Evolutionary conservation across 2,888 invertebrate species (phyloP).

Genomic region (Diplolepis rosae): DNA sequence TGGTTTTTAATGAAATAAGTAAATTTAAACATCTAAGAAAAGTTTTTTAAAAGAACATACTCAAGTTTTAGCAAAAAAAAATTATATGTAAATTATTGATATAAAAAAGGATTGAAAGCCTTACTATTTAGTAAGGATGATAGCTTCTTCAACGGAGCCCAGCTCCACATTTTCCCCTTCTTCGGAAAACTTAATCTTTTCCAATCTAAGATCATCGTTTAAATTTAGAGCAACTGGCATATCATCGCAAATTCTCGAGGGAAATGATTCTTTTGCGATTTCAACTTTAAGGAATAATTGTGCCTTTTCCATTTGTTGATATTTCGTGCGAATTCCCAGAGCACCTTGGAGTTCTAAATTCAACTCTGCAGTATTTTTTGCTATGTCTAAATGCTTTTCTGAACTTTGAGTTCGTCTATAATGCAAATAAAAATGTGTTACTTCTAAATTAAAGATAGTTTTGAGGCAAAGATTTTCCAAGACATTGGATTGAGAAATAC

Average conservation of each 20-base stretch:
- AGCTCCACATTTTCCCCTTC: constrained; percentile 76
- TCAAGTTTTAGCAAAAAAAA: constrained; percentile 10
- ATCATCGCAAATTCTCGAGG: constrained; percentile 73
- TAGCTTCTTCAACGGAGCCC: constrained; percentile 84
- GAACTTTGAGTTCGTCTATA: constrained; percentile 85
- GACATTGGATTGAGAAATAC: constrained; percentile 53
- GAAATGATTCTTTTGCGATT: constrained; percentile 71
- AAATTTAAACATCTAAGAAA: neutral
- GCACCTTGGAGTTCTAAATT: constrained; percentile 83
- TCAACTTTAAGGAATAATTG: constrained; percentile 86
- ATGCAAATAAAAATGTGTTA: constrained; percentile 81
- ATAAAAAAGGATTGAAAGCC: too few relatives aligned
- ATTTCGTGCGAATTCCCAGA: constrained; percentile 92
- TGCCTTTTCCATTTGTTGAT: constrained; percentile 87
- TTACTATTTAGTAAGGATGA: constrained; percentile 86
- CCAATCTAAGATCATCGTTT: constrained; percentile 90
- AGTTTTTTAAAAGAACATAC: constrained; percentile 22
- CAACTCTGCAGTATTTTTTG: constrained; percentile 80
- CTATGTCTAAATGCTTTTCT: constrained; percentile 80
- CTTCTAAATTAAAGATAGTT: constrained; percentile 76
- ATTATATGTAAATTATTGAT: too few relatives aligned
- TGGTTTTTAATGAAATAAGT: neutral
- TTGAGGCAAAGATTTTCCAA: constrained; percentile 53
- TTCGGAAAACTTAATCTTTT: constrained; percentile 84
- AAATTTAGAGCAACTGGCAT: constrained; percentile 82